A percentile compares a stretch with the other conserved stretches of the same genome.
Evolutionary conservation across 2,888 invertebrate genomes (phyloP).

Genomic region (Vannuccia rotundouncinata): DNA sequence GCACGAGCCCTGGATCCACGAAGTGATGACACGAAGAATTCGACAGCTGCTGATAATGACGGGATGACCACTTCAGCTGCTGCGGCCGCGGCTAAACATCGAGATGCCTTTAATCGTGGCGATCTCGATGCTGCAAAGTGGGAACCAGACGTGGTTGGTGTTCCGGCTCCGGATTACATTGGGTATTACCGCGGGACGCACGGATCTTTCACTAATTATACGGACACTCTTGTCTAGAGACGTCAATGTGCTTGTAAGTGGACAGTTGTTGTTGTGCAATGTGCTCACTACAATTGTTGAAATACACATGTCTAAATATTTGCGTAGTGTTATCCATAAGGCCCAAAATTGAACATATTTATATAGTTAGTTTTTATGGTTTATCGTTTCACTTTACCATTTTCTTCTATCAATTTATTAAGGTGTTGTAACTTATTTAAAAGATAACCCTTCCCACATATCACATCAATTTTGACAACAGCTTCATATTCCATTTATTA

Average conservation of each 20-base stretch:
- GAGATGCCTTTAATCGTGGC: neutral
- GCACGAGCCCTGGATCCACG: neutral
- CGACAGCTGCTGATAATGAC: neutral
- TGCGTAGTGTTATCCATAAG: too few relatives aligned
- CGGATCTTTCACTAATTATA: neutral
- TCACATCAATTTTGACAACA: too few relatives aligned
- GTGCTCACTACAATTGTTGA: too few relatives aligned
- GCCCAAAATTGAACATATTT: too few relatives aligned
- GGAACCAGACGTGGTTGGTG: neutral
- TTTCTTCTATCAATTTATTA: too few relatives aligned
- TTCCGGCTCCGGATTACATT: neutral
- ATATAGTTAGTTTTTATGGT: too few relatives aligned
- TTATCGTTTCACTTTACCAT: too few relatives aligned
- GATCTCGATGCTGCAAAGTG: neutral
- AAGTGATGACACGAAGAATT: neutral
- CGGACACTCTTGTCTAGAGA: neutral
- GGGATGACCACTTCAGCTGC: slow-evolving; percentile 25
- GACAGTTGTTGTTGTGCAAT: neutral
- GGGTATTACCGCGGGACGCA: neutral
- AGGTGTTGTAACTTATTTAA: too few relatives aligned
- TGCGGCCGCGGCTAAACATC: slow-evolving; percentile 9
- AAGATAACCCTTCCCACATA: too few relatives aligned
- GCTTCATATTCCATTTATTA: too few relatives aligned
- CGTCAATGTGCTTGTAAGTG: neutral
- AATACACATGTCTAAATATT: too few relatives aligned